Base-by-base conservation (phyloP, 2,888 invertebrate species). In the Palloptera scutellata region DNA sequence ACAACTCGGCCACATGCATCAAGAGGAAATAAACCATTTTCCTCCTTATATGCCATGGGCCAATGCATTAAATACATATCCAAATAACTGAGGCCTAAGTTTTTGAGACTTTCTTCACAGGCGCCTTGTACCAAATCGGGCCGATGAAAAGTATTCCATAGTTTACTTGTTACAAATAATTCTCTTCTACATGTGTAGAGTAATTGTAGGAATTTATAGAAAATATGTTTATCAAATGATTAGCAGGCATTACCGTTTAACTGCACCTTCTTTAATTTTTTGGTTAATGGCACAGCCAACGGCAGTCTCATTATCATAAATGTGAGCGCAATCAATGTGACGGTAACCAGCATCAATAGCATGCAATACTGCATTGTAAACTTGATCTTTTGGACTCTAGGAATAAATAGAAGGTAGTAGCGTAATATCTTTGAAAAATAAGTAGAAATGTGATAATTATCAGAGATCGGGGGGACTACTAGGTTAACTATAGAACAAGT, bases 51-150 rank as follows among this genome's bases (percentile, higher is more conserved):
- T 0, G 89, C 94, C 79, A 92, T 88, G 0, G 96, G 96, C 95
- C 96, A 96, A 82, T 97, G 96, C 43, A 97, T 92, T 4, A 97
- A 87, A 79, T 95, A 96, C 20, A 96, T 86, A 83, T 97, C 96
- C 61, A 97, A 77, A 79, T 96, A 96, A 0, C 90, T 86, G 0
- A 95, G 77, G 6, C 90, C 89, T 13, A 97, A 87, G 81, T 93
- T 89, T n/a, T 87, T 84, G 12, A 97, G 82, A 0, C 92, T 90
- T 64, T 86, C 86, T 76, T 88, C 87, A 15, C 94, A 83, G 0
- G 91, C 91, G 0, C 88, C 86, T 53, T 89, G 88, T 10, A 96
- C 96, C 72, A 92, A 84, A 69, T 94, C 92, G 0, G 89, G 88
- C 13, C 89, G 88, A 81, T 97, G 97, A 83, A 89, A 93, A 0